These are phyloP conservation scores for Lasiurus borealis DNA, from an alignment of 2,113 vertebrate species.

Conservation along the genomic window DNA sequence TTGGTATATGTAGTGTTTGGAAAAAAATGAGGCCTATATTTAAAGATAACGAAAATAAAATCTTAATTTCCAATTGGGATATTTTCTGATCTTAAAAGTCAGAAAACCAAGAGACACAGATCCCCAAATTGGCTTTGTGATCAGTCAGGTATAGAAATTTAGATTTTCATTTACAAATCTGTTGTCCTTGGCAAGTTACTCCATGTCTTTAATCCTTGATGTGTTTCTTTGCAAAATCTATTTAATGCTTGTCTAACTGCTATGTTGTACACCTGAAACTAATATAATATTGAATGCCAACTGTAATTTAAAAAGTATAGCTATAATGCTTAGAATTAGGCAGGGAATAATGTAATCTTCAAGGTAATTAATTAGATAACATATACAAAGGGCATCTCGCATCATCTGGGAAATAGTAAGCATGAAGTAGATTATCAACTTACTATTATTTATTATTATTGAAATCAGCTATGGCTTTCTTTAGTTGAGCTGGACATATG, in stretches of 20 bases:
- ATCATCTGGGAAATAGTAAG: not conserved
- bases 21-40: conserved; percentile 51
- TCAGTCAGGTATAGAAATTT: not conserved
- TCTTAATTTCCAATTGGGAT: not conserved
- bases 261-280: not conserved
- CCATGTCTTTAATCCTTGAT: not conserved
- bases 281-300: not conserved
- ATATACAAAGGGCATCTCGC: not conserved
- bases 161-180: not conserved
- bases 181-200: not conserved
- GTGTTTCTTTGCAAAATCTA: not conserved
- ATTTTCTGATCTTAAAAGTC: not conserved
- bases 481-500: not conserved
- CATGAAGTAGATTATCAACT: not conserved
- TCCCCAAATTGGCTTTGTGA: not conserved
- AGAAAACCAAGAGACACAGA: not conserved
- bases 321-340: not conserved
- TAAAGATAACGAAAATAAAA: conserved; percentile 31
- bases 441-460: not conserved
- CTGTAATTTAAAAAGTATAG: not conserved
- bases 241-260: not conserved
- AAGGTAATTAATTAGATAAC: not conserved
- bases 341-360: not conserved
- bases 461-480: not conserved
- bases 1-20: not conserved